phyloP scores from a whole-genome alignment of 2,888 invertebrate genomes.

The Palloptera scutellata region DNA sequence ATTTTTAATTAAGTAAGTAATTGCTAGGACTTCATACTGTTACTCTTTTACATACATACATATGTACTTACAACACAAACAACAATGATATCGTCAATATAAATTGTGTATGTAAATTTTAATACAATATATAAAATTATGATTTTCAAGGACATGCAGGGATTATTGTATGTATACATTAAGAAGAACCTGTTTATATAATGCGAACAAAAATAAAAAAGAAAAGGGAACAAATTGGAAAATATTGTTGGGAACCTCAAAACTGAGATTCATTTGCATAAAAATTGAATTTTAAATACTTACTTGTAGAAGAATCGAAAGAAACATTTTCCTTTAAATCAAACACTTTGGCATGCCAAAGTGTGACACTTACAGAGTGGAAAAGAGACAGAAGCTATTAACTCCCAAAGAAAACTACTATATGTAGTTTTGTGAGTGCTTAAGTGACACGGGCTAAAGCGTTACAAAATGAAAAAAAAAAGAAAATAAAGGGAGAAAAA shows the following conservation, averaged over 20 bases:
- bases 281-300: constrained; percentile 6
- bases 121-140: constrained; percentile 1
- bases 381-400: too few relatives aligned
- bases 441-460: constrained; percentile 12
- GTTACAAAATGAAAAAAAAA: neutral
- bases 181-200: constrained; percentile 6
- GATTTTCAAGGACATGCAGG: neutral
- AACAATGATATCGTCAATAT: too few relatives aligned
- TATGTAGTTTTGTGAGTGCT: neutral
- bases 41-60: too few relatives aligned
- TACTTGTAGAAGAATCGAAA: neutral
- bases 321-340: constrained; percentile 22
- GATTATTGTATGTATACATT: neutral
- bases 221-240: neutral
- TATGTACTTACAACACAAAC: too few relatives aligned
- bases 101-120: too few relatives aligned
- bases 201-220: neutral
- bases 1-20: too few relatives aligned
- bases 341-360: constrained; percentile 18
- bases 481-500: neutral
- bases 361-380: constrained; percentile 22
- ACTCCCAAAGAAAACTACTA: neutral
- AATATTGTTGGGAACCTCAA: neutral
- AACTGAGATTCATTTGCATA: constrained; percentile 9
- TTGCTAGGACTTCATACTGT: too few relatives aligned